A percentile compares a stretch with the other conserved stretches of the same genome.
phyloP scores from a whole-genome alignment of 92 coral and sea anemone genomes.

The Hydrozoanthus gracilis region DNA sequence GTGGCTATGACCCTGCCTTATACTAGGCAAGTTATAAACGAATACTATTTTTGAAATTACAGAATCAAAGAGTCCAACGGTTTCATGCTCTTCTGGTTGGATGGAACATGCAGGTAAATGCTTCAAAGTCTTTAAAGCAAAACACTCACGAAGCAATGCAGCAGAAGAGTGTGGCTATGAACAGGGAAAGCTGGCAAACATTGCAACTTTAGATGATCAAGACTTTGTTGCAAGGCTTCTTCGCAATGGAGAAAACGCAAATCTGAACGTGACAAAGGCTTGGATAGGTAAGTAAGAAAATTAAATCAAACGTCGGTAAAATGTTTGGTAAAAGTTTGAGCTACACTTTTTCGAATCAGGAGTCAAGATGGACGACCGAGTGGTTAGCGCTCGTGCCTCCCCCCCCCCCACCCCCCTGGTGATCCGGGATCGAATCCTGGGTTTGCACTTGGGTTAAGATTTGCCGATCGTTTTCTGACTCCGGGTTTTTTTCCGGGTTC shows the following conservation, averaged over 20 bases:
- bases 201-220: neutral
- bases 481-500: too few species aligned
- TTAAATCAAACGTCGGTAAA: too few species aligned
- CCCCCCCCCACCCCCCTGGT: too few species aligned
- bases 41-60: neutral
- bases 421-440: too few species aligned
- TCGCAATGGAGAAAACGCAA: neutral
- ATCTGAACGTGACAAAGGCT: neutral
- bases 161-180: neutral
- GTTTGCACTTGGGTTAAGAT: too few species aligned
- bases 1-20: neutral
- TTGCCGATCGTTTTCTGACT: too few species aligned
- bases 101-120: neutral
- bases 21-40: neutral
- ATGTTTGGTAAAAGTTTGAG: too few species aligned
- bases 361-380: too few species aligned
- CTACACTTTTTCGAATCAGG: too few species aligned
- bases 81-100: constrained; percentile 4
- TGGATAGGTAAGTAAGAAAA: constrained; percentile 37
- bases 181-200: constrained; percentile 10
- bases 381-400: too few species aligned
- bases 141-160: constrained; percentile 18
- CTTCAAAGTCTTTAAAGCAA: neutral
- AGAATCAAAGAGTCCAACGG: neutral
- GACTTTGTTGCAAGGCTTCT: constrained; percentile 25